Evolutionary conservation across 2,797 vertebrate species (phyloP).

Genomic region (Labroides dimidiatus): DNA sequence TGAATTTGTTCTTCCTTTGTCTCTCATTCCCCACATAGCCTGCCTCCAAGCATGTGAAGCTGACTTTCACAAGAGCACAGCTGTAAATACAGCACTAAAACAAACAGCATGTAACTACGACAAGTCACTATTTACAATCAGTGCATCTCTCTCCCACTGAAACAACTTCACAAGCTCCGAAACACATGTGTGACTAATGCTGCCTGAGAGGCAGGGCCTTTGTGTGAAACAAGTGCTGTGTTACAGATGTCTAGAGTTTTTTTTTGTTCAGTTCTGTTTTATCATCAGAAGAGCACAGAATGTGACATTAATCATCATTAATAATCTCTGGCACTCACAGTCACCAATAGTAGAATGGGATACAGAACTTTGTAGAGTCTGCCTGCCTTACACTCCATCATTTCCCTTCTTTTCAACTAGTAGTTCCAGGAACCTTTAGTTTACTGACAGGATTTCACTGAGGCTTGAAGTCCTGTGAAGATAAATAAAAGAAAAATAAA

Average conservation of each 20-base stretch:
- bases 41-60: slow-evolving; percentile 19
- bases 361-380: too few relatives aligned
- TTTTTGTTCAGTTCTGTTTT: slow-evolving; percentile 3
- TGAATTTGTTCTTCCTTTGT: slow-evolving; percentile 20
- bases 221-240: slow-evolving; percentile 64
- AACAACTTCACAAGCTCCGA: slow-evolving; percentile 49
- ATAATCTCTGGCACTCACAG: too few relatives aligned
- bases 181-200: slow-evolving; percentile 55
- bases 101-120: too few relatives aligned
- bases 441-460: too few relatives aligned
- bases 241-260: slow-evolving; percentile 21
- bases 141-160: slow-evolving; percentile 38
- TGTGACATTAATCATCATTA: background rate
- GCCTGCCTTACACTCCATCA: too few relatives aligned
- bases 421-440: too few relatives aligned
- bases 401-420: too few relatives aligned
- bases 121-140: slow-evolving; percentile 55
- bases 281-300: background rate
- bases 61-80: slow-evolving; percentile 30
- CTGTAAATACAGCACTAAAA: slow-evolving; percentile 41
- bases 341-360: too few relatives aligned
- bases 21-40: slow-evolving; percentile 30
- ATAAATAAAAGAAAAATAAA: too few relatives aligned
- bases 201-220: slow-evolving; percentile 32
- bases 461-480: too few relatives aligned